Conservation (phyloP, 1,140 invertebrate genomes). For the Diuraphis noxia region DNA sequence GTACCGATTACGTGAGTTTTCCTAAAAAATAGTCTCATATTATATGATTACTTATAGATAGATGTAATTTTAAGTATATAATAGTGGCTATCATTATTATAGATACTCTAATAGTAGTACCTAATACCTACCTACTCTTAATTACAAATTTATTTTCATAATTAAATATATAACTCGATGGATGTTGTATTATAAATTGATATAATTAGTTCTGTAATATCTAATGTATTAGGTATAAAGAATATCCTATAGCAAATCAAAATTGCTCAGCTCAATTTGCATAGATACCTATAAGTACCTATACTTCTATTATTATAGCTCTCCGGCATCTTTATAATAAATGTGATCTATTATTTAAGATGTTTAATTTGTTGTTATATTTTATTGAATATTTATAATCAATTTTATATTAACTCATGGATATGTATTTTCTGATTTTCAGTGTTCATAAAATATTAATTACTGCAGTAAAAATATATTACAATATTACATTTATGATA, state of each 20-base stretch:
- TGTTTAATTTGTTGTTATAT: background rate
- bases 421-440: background rate
- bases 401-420: background rate
- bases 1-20: background rate
- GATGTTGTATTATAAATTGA: background rate
- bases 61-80: no score
- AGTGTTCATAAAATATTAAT: background rate
- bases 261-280: background rate
- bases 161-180: background rate
- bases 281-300: background rate
- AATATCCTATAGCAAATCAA: background rate
- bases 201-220: background rate
- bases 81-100: no score
- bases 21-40: background rate
- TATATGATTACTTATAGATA: background rate
- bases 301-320: background rate
- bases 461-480: background rate
- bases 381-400: no score
- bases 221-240: no score
- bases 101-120: no score
- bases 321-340: background rate
- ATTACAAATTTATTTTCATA: background rate
- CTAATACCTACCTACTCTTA: background rate
- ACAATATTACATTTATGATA: background rate
- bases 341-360: background rate